Conservation (phyloP, 1,140 invertebrate genomes). For the Zeugodacus cucurbitae region DNA sequence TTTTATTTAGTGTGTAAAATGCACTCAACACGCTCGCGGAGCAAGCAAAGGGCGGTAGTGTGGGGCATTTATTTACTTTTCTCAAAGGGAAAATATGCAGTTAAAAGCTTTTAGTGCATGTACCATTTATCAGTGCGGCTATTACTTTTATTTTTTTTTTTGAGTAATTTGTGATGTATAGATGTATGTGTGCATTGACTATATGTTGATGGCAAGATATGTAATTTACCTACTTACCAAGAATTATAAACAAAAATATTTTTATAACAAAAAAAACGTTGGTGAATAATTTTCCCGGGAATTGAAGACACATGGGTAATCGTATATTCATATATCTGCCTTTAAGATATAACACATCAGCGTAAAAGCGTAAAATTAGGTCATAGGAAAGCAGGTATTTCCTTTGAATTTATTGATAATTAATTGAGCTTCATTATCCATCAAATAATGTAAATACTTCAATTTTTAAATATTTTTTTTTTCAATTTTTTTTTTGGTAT, state of each 20-base stretch:
- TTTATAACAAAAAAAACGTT: neutral
- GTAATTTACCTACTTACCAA: constrained; percentile 15
- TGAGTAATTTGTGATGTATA: neutral
- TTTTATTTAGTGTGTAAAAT: constrained; percentile 23
- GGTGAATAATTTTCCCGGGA: neutral
- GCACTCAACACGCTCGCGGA: neutral
- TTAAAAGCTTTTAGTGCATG: constrained; percentile 27
- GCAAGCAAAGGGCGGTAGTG: neutral
- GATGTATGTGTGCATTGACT: neutral
- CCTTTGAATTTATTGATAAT: neutral
- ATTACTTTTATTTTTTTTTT: neutral
- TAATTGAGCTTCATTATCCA: too few relatives aligned
- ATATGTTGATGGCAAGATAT: neutral
- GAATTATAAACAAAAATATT: constrained; percentile 23
- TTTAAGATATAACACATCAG: neutral
- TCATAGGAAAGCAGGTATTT: neutral
- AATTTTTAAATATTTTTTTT: too few relatives aligned
- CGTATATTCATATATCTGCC: neutral
- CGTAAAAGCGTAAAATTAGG: neutral
- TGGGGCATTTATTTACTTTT: neutral
- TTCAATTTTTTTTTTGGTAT: too few relatives aligned
- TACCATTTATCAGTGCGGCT: neutral
- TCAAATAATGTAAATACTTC: too few relatives aligned
- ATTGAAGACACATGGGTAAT: neutral
- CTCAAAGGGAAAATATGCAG: constrained; percentile 33